Conservation (phyloP, 1,140 invertebrate species). For the Scaptodrosophila lebanonensis region DNA sequence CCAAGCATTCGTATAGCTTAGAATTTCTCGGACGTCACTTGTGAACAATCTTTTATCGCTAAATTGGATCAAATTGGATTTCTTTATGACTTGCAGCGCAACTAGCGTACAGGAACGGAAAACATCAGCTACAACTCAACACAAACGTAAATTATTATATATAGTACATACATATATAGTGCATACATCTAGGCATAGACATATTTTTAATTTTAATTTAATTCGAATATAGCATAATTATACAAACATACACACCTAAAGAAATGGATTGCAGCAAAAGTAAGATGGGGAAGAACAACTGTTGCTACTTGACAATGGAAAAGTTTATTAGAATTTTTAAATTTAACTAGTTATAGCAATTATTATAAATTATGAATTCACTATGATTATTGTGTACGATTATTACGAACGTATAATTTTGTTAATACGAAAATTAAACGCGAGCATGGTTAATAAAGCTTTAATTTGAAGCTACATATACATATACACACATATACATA, state of each 20-base stretch:
- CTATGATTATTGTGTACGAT: slow-evolving; percentile 53
- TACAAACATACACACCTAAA: slow-evolving; percentile 39
- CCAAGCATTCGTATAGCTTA: too few species aligned
- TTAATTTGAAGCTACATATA: slow-evolving; percentile 77
- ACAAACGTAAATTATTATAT: too few species aligned
- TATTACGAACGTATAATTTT: slow-evolving; percentile 71
- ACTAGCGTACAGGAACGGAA: too few species aligned
- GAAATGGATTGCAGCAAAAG: slow-evolving; percentile 25
- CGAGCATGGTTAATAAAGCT: slow-evolving; percentile 77
- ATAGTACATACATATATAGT: too few species aligned
- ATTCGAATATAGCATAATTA: slow-evolving; percentile 50
- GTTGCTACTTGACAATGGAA: slow-evolving; percentile 13
- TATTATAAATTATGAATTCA: slow-evolving; percentile 53
- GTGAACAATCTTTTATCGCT: too few species aligned
- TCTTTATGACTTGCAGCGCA: too few species aligned
- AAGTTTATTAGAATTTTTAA: slow-evolving; percentile 20
- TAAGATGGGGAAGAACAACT: slow-evolving; percentile 15
- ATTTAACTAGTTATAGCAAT: slow-evolving; percentile 34
- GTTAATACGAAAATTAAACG: slow-evolving; percentile 72
- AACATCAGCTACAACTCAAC: too few species aligned
- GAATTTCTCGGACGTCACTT: too few species aligned
- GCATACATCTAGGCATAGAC: too few species aligned
- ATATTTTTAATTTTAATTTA: slow-evolving; percentile 31
- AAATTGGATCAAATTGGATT: too few species aligned
- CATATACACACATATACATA: slow-evolving; percentile 52